Evolutionary conservation across 2,797 vertebrate species (phyloP).

Genomic region (Percopsis omiscomaycus): DNA sequence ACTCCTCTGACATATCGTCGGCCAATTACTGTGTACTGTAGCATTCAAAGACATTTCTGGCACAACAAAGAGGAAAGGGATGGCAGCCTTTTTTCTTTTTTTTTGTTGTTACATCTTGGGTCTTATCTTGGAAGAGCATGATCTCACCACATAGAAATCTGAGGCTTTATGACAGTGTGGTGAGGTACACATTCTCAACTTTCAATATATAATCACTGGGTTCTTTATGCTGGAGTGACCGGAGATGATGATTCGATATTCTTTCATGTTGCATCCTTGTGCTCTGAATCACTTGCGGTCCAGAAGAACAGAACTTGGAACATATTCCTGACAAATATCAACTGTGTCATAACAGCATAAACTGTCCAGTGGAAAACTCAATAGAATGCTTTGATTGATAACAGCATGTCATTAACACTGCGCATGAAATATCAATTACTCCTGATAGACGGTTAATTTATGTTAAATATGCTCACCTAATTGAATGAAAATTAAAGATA

Average conservation of each 20-base stretch:
- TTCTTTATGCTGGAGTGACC: conserved; percentile 38
- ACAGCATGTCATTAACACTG: too few species aligned
- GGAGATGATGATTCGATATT: neutral
- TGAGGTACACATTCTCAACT: conserved; percentile 25
- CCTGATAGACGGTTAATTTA: conserved; percentile 18
- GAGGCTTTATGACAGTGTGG: conserved; percentile 33
- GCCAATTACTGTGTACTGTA: conserved; percentile 24
- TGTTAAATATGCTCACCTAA: conserved; percentile 2
- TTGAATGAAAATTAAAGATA: conserved; percentile 28
- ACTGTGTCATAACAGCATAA: conserved; percentile 1
- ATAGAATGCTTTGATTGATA: conserved; percentile 1
- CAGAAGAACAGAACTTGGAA: neutral
- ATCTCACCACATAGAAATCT: conserved; percentile 42
- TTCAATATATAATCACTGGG: conserved; percentile 35
- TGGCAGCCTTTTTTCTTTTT: conserved; percentile 24
- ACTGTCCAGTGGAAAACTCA: neutral
- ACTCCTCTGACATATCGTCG: conserved; percentile 29
- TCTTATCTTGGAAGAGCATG: conserved; percentile 38
- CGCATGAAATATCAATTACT: conserved; percentile 8
- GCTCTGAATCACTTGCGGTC: conserved; percentile 2
- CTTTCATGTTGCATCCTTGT: conserved; percentile 19
- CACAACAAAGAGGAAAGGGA: conserved; percentile 21
- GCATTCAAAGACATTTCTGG: conserved; percentile 26
- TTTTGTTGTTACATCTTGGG: conserved; percentile 18
- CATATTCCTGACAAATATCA: neutral